Evolutionary conservation across 1,140 invertebrate species (phyloP).

Genomic region (Listronotus bonariensis): DNA sequence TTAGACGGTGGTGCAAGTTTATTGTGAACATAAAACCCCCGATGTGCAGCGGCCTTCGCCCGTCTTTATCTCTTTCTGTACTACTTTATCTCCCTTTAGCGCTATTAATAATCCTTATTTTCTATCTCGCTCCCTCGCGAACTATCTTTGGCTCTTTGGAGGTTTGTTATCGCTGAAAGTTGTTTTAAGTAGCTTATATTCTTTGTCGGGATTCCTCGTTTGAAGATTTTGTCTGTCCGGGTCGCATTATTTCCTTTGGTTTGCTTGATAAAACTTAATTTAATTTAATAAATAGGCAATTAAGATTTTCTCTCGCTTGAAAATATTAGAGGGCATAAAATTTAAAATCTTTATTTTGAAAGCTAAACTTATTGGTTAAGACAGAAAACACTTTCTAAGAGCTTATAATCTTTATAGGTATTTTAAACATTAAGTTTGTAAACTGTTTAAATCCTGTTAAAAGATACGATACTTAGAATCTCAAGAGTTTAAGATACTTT

Average conservation of each 20-base stretch:
- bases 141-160: slow-evolving; percentile 20
- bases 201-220: slow-evolving; percentile 36
- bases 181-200: slow-evolving; percentile 38
- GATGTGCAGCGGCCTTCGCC: neutral
- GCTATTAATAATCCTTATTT: slow-evolving; percentile 6
- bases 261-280: slow-evolving; percentile 20
- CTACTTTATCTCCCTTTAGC: slow-evolving; percentile 10
- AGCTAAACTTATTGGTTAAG: no score
- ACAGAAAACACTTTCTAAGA: no score
- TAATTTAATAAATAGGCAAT: slow-evolving; percentile 16
- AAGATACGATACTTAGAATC: no score
- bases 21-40: slow-evolving; percentile 1
- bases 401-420: no score
- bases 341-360: no score
- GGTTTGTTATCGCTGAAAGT: slow-evolving; percentile 34
- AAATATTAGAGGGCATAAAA: neutral
- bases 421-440: no score
- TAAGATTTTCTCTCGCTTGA: slow-evolving; percentile 4
- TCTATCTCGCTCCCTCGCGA: slow-evolving; percentile 1
- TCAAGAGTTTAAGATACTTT: no score
- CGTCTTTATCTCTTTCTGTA: neutral
- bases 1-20: slow-evolving; percentile 22
- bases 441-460: no score
- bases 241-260: slow-evolving; percentile 5
- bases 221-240: slow-evolving; percentile 14